Evolutionary conservation across 2,113 vertebrate genomes (phyloP).

Genomic region (Scomber japonicus): DNA sequence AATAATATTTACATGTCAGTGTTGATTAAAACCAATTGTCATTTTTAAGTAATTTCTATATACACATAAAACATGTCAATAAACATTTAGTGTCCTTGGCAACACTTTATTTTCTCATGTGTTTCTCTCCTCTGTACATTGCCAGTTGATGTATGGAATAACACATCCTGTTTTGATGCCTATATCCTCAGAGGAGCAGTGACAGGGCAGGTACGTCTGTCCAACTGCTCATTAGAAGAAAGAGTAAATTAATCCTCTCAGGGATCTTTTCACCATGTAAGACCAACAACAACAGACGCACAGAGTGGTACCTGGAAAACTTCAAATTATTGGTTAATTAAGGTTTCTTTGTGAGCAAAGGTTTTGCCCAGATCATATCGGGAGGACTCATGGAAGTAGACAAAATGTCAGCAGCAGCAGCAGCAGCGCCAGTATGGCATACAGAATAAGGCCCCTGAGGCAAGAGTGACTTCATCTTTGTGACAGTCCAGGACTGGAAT

Average conservation of each 20-base stretch:
- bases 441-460: conserved; percentile 51
- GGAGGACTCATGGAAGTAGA: conserved; percentile 22
- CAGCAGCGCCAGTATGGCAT: conserved; percentile 20
- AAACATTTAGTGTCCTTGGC: neutral
- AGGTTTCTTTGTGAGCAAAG: conserved; percentile 40
- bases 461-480: conserved; percentile 54
- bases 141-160: conserved; percentile 32
- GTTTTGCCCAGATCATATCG: conserved; percentile 3
- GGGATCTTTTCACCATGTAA: conserved; percentile 54
- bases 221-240: conserved; percentile 73
- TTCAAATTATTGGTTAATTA: conserved; percentile 66
- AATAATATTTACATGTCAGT: neutral
- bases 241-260: conserved; percentile 75
- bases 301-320: conserved; percentile 53
- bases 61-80: neutral
- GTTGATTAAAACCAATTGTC: too few species aligned
- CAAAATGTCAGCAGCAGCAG: conserved; percentile 51
- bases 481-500: conserved; percentile 53
- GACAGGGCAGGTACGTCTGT: conserved; percentile 61
- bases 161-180: conserved; percentile 63
- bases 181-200: conserved; percentile 65
- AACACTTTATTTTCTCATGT: neutral
- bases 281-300: conserved; percentile 70
- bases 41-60: neutral
- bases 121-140: neutral